These are phyloP conservation scores for Atta texana DNA, from an alignment of 1,140 invertebrate genomes.

Conservation along the genomic window DNA sequence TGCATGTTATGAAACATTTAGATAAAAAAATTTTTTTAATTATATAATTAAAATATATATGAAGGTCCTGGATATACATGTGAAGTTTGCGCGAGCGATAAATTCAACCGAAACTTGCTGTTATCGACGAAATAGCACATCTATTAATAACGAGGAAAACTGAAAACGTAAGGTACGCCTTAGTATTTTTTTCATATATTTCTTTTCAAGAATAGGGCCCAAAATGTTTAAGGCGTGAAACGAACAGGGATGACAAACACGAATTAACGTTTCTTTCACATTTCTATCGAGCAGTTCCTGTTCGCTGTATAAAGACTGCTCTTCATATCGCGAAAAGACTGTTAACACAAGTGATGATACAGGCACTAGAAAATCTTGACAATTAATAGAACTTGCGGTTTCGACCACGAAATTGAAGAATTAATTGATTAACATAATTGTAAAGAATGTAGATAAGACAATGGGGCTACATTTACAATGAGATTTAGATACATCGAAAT, in stretches of 20 bases:
- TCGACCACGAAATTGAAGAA: slow-evolving; percentile 58
- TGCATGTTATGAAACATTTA: not conserved
- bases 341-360: slow-evolving; percentile 72
- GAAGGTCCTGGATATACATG: slow-evolving; percentile 76
- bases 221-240: slow-evolving; percentile 68
- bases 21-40: slow-evolving; percentile 74
- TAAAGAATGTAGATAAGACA: slow-evolving; percentile 71
- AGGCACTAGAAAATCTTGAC: slow-evolving; percentile 68
- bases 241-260: slow-evolving; percentile 46
- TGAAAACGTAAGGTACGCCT: not conserved
- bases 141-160: slow-evolving; percentile 34
- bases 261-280: slow-evolving; percentile 73
- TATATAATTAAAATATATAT: slow-evolving; percentile 82
- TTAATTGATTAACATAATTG: slow-evolving; percentile 61
- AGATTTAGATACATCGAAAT: slow-evolving; percentile 79
- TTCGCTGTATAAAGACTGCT: slow-evolving; percentile 78
- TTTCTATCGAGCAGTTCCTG: slow-evolving; percentile 74
- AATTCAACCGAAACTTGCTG: slow-evolving; percentile 53
- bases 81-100: slow-evolving; percentile 72
- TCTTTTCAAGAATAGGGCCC: not conserved
- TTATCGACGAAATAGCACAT: slow-evolving; percentile 44
- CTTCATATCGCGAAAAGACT: slow-evolving; percentile 80
- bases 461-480: slow-evolving; percentile 71
- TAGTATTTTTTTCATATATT: too few relatives aligned
- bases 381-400: slow-evolving; percentile 69